Base-by-base conservation (phyloP, 2,888 invertebrate genomes). In the Baronia brevicornis region DNA sequence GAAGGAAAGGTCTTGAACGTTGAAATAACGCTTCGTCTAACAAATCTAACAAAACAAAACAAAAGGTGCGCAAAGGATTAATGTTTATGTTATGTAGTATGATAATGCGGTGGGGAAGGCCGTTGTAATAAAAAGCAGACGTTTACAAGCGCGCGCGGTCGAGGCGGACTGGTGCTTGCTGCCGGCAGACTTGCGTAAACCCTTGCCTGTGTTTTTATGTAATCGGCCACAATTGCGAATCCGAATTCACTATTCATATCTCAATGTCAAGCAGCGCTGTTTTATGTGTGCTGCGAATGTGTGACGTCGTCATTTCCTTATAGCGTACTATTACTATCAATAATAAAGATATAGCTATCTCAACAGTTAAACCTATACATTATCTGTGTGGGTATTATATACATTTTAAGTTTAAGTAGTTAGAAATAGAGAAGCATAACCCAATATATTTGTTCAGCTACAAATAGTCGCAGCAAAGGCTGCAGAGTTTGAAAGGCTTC, bases 121-220 rank as follows among this genome's bases (percentile, higher is more conserved):
- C 27, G 33, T 22, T n/a, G 31, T 14, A 32, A 24, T 30, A 12
- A 33, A 28, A 24, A 25, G 24, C 9, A 27, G 20, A 21, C 36
- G 13, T 30, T 24, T 12, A 8, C 33, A 40, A 23, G 48, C 42
- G 43, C 48, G 43, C 51, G 43, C 48, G 43, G 46, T 48, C 45
- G 43, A 33, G 33, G 38, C 46, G 32, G 41, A 42, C 66, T 73
- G 72, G 68, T 72, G 72, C 50, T 72, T 72, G 69, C 62, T 51
- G 51, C 37, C 57, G 60, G 59, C 59, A 35, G 33, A 56, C 66
- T 74, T 74, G 69, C 73, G 72, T 52, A 75, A 74, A 71, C 61
- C 53, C 51, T n/a, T 58, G 60, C 60, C 58, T 61, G 58, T 48
- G 46, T 38, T 30, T 60, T 77, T 73, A 77, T 71, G 65, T 70